Base-by-base conservation (phyloP, 1,140 invertebrate species). In the Anthonomus grandis region DNA sequence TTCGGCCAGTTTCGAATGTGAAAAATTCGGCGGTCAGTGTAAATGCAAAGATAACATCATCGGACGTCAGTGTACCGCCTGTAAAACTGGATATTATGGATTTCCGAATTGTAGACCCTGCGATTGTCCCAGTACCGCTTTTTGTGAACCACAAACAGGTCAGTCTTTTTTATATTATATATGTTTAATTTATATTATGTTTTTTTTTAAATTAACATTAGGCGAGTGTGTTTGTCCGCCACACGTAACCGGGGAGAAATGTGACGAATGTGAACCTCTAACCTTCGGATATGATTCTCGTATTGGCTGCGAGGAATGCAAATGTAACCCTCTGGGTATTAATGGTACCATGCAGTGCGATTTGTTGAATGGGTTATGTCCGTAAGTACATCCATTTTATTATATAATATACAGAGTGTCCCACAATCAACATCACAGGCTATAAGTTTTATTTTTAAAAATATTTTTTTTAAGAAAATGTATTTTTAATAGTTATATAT, bases 241-340 rank as follows among this genome's bases (percentile, higher is more conserved):
- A 1, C 82, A 85, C 64, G 92, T 95, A 0, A 86, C 81, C 10
- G 93, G 93, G 0, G 82, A 86, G 39, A 78, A 83, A 19, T 99
- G 97, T 73, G 89, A 98, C 60, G 81, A 85, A 57, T 99, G 97
- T 71, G 84, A 87, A 38, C 78, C 83, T 0, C 85, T 88, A 22
- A 97, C 95, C 0, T 99, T 93, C 70, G 96, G 95, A 6, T 98
- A 90, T 75, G 90, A 99, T 79, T 84, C 88, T 19, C 85, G 96
- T 5, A 90, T 95, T 67, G 97, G 97, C 4, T 99, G 97, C 74
- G 91, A 95, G 72, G 88, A 92, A 45, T 99, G 97, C 70, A 87
- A 87, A 57, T 99, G 97, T 74, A 84, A 91, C 59, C 82, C 82
- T 2, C 69, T 86, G 17, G 97, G 96, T 38, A 91, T 96, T 0